Conservation (phyloP, 2,888 invertebrate species). For the Chorisops tibialis region DNA sequence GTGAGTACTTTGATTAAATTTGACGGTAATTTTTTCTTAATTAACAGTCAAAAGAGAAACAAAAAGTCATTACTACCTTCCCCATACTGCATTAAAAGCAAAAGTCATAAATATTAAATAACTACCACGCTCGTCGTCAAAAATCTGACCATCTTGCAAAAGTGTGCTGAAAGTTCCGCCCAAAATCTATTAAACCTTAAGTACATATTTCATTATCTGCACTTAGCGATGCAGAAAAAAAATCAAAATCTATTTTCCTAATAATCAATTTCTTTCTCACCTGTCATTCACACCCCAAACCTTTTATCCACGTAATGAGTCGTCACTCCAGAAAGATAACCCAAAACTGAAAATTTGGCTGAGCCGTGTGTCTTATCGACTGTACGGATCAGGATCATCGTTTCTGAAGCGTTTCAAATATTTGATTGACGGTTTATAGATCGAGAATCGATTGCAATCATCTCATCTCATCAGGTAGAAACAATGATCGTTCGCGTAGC, state of each 20-base stretch:
- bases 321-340: background rate
- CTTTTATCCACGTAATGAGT: constrained; percentile 18
- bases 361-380: background rate
- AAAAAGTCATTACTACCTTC: too few relatives aligned
- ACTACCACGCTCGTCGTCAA: too few relatives aligned
- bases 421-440: constrained; percentile 19
- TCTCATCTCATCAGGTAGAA: background rate
- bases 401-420: constrained; percentile 16
- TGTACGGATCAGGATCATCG: background rate
- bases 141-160: too few relatives aligned
- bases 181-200: background rate
- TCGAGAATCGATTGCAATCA: background rate
- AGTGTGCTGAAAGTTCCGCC: background rate
- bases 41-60: too few relatives aligned
- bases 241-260: too few relatives aligned
- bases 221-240: too few relatives aligned
- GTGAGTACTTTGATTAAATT: too few relatives aligned
- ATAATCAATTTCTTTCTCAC: constrained; percentile 21
- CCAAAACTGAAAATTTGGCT: background rate
- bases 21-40: too few relatives aligned
- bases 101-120: too few relatives aligned
- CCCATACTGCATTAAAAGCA: too few relatives aligned
- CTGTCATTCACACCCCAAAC: constrained; percentile 11
- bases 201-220: too few relatives aligned
- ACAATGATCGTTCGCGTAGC: constrained; percentile 1